These are phyloP conservation scores for Chelonia mydas DNA, from an alignment of 2,797 vertebrate species.

Conservation along the genomic window DNA sequence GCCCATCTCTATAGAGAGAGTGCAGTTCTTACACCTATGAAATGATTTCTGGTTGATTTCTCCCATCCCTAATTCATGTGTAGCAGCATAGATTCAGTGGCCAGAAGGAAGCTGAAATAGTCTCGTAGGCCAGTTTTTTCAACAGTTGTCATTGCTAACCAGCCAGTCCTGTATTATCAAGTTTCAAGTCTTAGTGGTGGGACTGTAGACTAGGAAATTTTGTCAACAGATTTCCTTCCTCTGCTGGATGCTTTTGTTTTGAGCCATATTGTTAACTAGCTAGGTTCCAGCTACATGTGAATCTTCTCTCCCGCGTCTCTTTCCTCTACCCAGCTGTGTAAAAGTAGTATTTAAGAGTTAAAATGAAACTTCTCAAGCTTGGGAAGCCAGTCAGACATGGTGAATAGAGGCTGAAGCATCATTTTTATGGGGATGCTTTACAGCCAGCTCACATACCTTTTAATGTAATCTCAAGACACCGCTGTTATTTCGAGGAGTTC, in stretches of 20 bases:
- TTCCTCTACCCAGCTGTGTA: not conserved
- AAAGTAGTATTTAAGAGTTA: conserved; percentile 9
- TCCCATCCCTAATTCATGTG: conserved; percentile 59
- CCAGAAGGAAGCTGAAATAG: conserved; percentile 43
- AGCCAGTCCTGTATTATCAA: not conserved
- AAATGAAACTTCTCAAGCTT: conserved; percentile 48
- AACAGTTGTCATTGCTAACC: conserved; percentile 21
- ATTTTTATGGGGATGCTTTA: conserved; percentile 60
- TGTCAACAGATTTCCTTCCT: not conserved
- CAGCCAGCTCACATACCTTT: conserved; percentile 62
- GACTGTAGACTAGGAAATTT: not conserved
- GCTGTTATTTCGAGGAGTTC: conserved; percentile 78
- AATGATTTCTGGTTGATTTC: conserved; percentile 61
- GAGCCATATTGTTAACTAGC: not conserved
- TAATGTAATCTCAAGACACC: conserved; percentile 78
- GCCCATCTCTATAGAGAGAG: conserved; percentile 34
- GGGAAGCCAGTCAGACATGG: conserved; percentile 35
- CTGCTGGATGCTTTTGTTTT: not conserved
- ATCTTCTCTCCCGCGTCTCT: not conserved
- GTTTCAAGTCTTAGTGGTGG: not conserved
- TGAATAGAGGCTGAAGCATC: conserved; percentile 26
- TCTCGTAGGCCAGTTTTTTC: conserved; percentile 50
- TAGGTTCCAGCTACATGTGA: not conserved
- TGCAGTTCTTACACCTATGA: conserved; percentile 59
- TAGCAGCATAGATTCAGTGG: conserved; percentile 38